These are phyloP conservation scores for Oxyteleia sp. DNA, from an alignment of 2,888 invertebrate genomes.

Conservation along the genomic window DNA sequence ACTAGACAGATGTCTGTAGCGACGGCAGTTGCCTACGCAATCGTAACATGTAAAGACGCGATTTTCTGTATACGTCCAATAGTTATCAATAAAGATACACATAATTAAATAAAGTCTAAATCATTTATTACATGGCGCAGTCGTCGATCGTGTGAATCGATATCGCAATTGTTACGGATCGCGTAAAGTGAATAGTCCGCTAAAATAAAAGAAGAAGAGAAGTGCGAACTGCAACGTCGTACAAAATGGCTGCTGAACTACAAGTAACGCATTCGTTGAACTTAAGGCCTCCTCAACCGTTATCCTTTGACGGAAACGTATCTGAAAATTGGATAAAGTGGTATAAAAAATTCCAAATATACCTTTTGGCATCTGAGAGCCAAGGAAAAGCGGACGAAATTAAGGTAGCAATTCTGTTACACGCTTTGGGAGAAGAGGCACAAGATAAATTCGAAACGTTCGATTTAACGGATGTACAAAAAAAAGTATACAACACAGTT, in stretches of 20 bases:
- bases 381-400: conserved; percentile 60
- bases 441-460: conserved; percentile 76
- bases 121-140: conserved; percentile 9
- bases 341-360: conserved; percentile 74
- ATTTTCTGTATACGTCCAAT: no score
- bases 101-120: no score
- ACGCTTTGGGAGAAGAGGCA: conserved; percentile 75
- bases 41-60: no score
- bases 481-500: conserved; percentile 61
- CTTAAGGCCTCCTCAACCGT: conserved; percentile 40
- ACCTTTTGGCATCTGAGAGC: conserved; percentile 74
- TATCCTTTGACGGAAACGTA: conserved; percentile 44
- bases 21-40: no score
- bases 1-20: no score
- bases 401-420: conserved; percentile 76
- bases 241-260: not conserved
- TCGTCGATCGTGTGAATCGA: not conserved
- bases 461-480: conserved; percentile 62
- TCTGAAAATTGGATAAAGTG: conserved; percentile 76
- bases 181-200: no score
- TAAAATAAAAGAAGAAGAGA: no score
- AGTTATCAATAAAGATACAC: no score
- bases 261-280: conserved; percentile 6
- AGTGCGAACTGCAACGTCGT: not conserved
- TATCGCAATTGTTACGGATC: no score